Conservation (phyloP, 2,797 vertebrate genomes). For the Macropodus opercularis region DNA sequence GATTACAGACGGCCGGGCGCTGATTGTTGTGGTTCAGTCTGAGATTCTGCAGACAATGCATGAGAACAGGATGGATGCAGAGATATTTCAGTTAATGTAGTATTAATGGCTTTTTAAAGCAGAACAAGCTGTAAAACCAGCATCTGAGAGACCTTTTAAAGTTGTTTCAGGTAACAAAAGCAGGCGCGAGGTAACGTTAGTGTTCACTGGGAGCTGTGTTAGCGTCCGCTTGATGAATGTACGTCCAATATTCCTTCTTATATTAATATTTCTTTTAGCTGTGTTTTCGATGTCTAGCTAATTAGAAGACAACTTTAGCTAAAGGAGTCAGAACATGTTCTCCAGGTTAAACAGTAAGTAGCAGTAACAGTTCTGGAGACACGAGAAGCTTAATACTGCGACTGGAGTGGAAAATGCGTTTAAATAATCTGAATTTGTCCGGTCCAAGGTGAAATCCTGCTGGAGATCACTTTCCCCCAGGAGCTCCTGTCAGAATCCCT, state of each 20-base stretch:
- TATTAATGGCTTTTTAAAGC: neutral
- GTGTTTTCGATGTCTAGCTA: neutral
- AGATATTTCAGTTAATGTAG: neutral
- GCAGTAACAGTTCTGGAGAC: no score
- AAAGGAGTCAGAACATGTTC: no score
- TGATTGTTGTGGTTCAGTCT: neutral
- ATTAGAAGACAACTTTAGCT: no score
- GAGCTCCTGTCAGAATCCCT: constrained; percentile 54
- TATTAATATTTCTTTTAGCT: neutral
- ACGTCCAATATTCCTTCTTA: neutral
- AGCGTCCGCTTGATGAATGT: neutral
- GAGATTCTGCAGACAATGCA: constrained; percentile 10
- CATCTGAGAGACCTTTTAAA: constrained; percentile 1
- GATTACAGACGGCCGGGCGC: neutral
- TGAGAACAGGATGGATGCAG: neutral
- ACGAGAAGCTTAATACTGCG: no score
- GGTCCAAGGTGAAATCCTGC: constrained; percentile 58
- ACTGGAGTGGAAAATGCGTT: neutral
- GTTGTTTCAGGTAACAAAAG: neutral
- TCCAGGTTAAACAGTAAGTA: no score
- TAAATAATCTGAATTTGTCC: neutral
- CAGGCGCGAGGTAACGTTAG: neutral
- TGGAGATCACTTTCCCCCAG: constrained; percentile 48
- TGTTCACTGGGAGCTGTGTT: no score
- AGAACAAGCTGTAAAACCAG: neutral